Percentiles rank a stretch among this genome's conserved stretches.
phyloP scores from a whole-genome alignment of 2,797 vertebrate genomes.

The Hapalemur alaotrensis region DNA sequence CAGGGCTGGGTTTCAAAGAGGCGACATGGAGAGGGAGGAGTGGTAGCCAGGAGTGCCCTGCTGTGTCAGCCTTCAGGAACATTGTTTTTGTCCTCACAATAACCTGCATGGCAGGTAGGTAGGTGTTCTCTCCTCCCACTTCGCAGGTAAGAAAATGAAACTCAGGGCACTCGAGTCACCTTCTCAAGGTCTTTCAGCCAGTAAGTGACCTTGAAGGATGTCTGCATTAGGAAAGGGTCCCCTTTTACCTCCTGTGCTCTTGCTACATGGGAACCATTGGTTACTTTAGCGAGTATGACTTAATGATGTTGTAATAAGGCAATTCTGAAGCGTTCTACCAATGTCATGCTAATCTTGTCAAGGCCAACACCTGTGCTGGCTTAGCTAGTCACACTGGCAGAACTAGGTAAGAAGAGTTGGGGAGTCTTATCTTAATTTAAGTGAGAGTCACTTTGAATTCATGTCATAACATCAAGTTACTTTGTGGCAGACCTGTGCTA shows the following conservation, averaged over 20 bases:
- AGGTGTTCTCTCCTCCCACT: too few species aligned
- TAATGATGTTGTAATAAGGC: background rate
- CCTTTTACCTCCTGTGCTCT: background rate
- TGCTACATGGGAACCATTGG: background rate
- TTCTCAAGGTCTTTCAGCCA: background rate
- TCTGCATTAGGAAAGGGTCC: background rate
- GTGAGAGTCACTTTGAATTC: background rate
- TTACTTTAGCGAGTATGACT: background rate
- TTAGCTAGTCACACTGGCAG: background rate
- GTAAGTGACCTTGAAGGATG: background rate
- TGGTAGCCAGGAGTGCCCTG: background rate
- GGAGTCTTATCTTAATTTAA: background rate
- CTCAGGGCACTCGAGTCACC: background rate
- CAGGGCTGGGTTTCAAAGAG: background rate
- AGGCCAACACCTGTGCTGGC: background rate
- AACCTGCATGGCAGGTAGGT: fast-evolving
- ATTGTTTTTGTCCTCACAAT: background rate
- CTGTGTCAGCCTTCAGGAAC: background rate
- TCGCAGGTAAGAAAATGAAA: background rate
- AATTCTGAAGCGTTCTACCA: background rate
- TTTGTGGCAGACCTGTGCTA: background rate
- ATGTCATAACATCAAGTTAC: background rate
- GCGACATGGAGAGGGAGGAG: background rate
- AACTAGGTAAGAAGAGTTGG: background rate
- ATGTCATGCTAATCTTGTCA: background rate